Base-by-base conservation (phyloP, 1,140 invertebrate genomes). In the Ostrea edulis region DNA sequence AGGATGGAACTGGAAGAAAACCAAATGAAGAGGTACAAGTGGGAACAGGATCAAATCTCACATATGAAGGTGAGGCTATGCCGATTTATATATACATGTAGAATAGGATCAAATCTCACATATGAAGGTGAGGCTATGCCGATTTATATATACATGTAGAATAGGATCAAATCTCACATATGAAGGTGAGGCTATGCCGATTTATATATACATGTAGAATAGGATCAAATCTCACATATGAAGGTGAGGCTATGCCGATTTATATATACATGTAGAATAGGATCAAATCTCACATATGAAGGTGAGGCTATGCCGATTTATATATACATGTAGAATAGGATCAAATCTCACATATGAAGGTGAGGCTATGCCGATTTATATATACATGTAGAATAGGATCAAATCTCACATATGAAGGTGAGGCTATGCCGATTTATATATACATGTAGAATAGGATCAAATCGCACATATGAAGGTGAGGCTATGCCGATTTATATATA, bases 261-360 rank as follows among this genome's bases (percentile, higher is more conserved):
- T 81, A 7, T 81, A 81, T 20, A 25, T 25, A 25, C 25, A n/a
- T n/a, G n/a, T n/a, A n/a, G 99, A 99, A 95, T 99, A 99, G 95
- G 98, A 99, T 95, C 99, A 99, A 95, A 99, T 99, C 85, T 96
- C 98, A 88, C 98, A 99, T 93, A 99, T 99, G 99, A 99, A 99
- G 96, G 97, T 97, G 94, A 90, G 90, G 5, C 17, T 25, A 20
- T 8, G n/a, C 20, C 14, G 20, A 14, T 29, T 17, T 81, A 7
- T 81, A 81, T 20, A 25, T 25, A 25, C 25, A n/a, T n/a, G n/a
- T n/a, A n/a, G 99, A 99, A 95, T 99, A 99, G 95, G 98, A 99
- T 95, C 99, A 99, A 95, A 99, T 99, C 85, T 96, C 98, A 88
- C 98, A 99, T 93, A 99, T 99, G 99, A 99, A 99, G 96, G 97